Percentiles rank a stretch among this genome's conserved stretches.
Evolutionary conservation across 2,113 vertebrate genomes (phyloP).

Genomic region (Steatornis caripensis): DNA sequence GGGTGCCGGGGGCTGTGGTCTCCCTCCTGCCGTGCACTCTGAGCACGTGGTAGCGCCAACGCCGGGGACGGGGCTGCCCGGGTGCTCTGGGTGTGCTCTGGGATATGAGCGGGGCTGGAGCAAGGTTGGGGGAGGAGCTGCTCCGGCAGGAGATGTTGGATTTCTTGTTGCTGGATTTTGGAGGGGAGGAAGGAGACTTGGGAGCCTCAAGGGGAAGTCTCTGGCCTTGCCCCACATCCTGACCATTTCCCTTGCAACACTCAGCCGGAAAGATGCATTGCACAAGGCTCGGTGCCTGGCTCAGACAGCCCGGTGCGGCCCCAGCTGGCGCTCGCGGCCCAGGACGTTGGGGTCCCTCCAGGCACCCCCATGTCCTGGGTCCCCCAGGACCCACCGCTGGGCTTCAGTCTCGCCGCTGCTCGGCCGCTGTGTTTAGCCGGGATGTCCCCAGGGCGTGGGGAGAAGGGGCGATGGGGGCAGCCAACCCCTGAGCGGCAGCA

Average conservation of each 20-base stretch:
- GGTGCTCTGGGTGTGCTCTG: background rate
- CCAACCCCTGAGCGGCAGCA: background rate
- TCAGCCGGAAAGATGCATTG: background rate
- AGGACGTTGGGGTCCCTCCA: fast-evolving
- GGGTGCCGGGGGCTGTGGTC: background rate
- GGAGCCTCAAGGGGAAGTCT: conserved; percentile 1
- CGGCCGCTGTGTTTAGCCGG: fast-evolving
- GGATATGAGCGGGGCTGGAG: background rate
- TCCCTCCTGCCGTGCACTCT: fast-evolving
- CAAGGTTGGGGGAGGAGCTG: background rate
- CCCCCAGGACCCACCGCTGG: background rate
- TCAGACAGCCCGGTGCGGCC: background rate
- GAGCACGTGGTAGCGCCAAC: fast-evolving
- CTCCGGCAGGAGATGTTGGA: fast-evolving
- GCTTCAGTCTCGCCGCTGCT: background rate
- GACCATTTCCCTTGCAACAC: background rate
- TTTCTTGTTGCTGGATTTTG: background rate
- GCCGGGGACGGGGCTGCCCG: fast-evolving
- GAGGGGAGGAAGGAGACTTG: background rate
- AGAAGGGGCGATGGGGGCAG: background rate
- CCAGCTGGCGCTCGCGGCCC: background rate
- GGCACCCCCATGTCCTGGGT: background rate
- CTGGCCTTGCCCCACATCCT: conserved; percentile 29
- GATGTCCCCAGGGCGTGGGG: background rate
- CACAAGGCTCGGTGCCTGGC: background rate